Conservation (phyloP, 2,113 vertebrate genomes). For the Myxocyprinus asiaticus region DNA sequence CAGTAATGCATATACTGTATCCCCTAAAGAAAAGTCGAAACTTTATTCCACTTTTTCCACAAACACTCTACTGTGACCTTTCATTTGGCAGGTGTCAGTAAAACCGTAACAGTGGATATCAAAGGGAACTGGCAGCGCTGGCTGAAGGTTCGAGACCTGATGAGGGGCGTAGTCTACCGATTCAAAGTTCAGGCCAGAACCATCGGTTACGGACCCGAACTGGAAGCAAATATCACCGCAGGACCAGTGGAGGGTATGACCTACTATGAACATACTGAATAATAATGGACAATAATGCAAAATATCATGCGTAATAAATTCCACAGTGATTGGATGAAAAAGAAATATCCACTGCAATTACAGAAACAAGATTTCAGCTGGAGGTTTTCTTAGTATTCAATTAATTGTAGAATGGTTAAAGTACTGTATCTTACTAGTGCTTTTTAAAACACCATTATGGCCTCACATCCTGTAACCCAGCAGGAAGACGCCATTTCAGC, state of each 20-base stretch:
- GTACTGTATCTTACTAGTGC: not conserved
- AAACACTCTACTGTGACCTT: not conserved
- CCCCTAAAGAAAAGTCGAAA: too few species aligned
- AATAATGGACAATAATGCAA: not conserved
- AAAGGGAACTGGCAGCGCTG: constrained; percentile 90
- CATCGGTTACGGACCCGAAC: constrained; percentile 84
- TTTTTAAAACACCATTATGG: constrained; percentile 2
- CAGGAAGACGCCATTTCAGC: constrained; percentile 1
- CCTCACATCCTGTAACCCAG: not conserved
- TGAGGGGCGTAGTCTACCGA: constrained; percentile 83
- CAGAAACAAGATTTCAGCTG: not conserved
- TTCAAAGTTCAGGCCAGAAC: constrained; percentile 91
- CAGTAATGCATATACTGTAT: too few species aligned
- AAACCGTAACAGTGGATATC: constrained; percentile 93
- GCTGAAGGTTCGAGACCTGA: constrained; percentile 91
- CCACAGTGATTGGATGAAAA: not conserved
- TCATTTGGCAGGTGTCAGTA: constrained; percentile 82
- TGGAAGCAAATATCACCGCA: constrained; percentile 87
- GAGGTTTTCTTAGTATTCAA: not conserved
- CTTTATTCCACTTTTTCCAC: too few species aligned
- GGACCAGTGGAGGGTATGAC: constrained; percentile 84
- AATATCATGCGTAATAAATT: constrained; percentile 22
- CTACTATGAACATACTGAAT: constrained; percentile 1
- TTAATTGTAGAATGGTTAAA: constrained; percentile 17
- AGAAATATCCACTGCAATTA: constrained; percentile 16